Conservation (phyloP, 2,113 vertebrate genomes). For the Pholis gunnellus region DNA sequence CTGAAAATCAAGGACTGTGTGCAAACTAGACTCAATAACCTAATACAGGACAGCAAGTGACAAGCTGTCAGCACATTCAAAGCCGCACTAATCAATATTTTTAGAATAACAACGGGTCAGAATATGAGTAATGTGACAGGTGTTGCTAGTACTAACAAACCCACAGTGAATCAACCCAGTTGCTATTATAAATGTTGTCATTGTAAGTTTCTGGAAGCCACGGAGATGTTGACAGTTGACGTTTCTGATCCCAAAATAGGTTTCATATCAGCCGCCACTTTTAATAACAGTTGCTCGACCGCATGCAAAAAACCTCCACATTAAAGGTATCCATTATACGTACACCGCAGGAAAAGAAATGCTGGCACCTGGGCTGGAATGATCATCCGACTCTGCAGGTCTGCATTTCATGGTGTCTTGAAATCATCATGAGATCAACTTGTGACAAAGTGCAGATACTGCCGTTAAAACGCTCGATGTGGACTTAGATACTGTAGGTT, state of each 20-base stretch:
- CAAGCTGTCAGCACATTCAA: not conserved
- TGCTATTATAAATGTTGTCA: not conserved
- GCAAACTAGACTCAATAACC: conserved; percentile 2
- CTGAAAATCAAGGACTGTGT: conserved; percentile 33
- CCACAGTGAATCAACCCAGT: not conserved
- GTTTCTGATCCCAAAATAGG: too few relatives aligned
- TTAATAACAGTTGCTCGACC: too few relatives aligned
- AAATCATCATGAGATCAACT: not conserved
- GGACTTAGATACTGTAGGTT: not conserved
- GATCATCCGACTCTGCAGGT: too few relatives aligned
- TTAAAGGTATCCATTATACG: too few relatives aligned
- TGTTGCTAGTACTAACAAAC: not conserved
- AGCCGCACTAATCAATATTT: conserved; percentile 5
- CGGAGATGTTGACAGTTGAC: too few relatives aligned
- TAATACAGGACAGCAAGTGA: not conserved
- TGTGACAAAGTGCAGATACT: not conserved
- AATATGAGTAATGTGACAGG: not conserved
- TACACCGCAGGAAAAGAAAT: too few relatives aligned
- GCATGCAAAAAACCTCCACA: too few relatives aligned
- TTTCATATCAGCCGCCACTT: too few relatives aligned
- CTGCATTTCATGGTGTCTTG: too few relatives aligned
- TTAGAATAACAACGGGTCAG: not conserved
- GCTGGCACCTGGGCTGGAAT: too few relatives aligned
- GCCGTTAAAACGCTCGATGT: not conserved
- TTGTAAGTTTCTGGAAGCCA: too few relatives aligned